Conservation (phyloP, 2,888 invertebrate genomes). For the Drosophila mimetica region DNA sequence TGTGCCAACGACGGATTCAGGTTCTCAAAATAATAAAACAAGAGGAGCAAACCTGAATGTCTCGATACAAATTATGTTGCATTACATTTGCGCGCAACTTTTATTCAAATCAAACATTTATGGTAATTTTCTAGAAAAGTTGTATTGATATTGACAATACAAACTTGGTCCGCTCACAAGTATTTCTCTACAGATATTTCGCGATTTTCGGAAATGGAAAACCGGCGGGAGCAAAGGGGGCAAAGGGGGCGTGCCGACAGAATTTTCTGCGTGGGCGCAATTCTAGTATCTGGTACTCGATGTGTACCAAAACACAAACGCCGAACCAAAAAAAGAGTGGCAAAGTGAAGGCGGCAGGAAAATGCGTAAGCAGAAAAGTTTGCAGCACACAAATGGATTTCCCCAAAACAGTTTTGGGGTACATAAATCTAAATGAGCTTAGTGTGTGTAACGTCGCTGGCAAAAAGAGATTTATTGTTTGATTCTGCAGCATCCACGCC, state of each 20-base stretch:
- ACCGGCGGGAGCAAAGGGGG: no score
- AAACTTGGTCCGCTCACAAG: not conserved
- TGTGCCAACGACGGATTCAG: not conserved
- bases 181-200: not conserved
- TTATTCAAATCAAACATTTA: conserved; percentile 11
- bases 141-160: conserved; percentile 9
- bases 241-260: not conserved
- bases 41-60: not conserved
- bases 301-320: not conserved
- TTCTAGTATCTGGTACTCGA: not conserved
- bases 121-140: conserved; percentile 8
- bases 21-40: conserved; percentile 4
- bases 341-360: conserved; percentile 5
- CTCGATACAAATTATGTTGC: conserved; percentile 7
- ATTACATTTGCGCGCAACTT: not conserved
- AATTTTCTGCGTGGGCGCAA: conserved; percentile 1
- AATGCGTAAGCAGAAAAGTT: conserved; percentile 54
- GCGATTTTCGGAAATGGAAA: not conserved
- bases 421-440: conserved; percentile 79
- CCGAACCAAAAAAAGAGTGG: not conserved
- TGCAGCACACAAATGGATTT: conserved; percentile 63
- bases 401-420: conserved; percentile 60
- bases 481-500: conserved; percentile 58
- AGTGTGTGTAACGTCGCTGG: conserved; percentile 56
- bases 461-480: conserved; percentile 72